These are phyloP conservation scores for Pelodiscus sinensis DNA, from an alignment of 2,113 vertebrate species.

Conservation along the genomic window DNA sequence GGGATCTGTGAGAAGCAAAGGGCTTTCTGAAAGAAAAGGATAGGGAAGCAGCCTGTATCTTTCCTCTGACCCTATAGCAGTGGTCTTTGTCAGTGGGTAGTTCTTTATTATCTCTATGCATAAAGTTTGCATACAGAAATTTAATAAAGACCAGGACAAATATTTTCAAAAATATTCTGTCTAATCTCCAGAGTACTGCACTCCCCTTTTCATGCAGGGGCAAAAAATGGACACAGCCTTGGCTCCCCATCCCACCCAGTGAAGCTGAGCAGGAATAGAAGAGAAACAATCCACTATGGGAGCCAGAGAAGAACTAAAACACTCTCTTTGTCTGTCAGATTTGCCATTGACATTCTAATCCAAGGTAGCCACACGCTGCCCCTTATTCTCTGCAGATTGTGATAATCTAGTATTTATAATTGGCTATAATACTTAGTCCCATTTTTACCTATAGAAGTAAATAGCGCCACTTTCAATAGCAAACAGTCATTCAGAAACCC, in stretches of 20 bases:
- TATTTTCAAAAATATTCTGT: background rate
- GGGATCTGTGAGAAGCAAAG: too few relatives aligned
- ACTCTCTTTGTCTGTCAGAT: background rate
- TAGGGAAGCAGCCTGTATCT: too few relatives aligned
- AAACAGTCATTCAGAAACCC: background rate
- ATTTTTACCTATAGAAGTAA: background rate
- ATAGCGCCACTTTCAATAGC: background rate
- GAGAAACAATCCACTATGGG: background rate
- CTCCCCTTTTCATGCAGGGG: background rate
- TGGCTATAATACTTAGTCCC: background rate
- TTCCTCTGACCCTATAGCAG: too few relatives aligned
- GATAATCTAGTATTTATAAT: background rate
- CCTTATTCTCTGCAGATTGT: background rate
- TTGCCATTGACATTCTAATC: background rate
- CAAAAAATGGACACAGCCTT: background rate
- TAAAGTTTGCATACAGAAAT: too few relatives aligned
- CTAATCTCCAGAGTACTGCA: background rate
- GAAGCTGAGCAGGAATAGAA: background rate
- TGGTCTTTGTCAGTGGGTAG: too few relatives aligned
- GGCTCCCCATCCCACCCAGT: too few relatives aligned
- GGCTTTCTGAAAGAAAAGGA: too few relatives aligned
- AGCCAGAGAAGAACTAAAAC: background rate
- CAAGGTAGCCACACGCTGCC: background rate
- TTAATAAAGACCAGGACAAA: background rate
- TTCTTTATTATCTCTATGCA: too few relatives aligned